phyloP scores from a whole-genome alignment of 2,797 vertebrate genomes.

The Onychomys leucogaster region DNA sequence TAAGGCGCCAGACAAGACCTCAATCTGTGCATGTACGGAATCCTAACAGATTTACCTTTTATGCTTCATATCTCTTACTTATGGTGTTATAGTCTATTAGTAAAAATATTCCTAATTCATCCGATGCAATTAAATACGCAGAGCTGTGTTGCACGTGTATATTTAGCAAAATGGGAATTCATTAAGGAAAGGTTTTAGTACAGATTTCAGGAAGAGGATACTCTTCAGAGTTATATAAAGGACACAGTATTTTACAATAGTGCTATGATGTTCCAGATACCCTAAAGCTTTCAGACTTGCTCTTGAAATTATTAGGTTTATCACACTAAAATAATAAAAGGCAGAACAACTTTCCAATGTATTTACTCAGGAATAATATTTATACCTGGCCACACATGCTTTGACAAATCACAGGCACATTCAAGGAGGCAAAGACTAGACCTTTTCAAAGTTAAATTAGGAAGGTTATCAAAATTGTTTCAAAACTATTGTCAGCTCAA shows the following conservation, averaged over 20 bases:
- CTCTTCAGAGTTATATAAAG: background rate
- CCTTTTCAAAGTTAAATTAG: background rate
- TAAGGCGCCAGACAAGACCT: too few relatives aligned
- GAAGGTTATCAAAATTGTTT: background rate
- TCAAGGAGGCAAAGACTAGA: background rate
- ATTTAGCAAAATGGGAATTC: background rate
- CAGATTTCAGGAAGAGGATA: background rate
- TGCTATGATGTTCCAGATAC: background rate
- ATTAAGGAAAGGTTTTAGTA: background rate
- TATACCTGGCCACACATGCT: background rate
- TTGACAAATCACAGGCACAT: background rate
- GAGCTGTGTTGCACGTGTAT: background rate
- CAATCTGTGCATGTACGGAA: too few relatives aligned
- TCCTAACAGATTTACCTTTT: background rate
- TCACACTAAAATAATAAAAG: background rate
- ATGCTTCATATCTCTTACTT: background rate
- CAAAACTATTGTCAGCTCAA: background rate
- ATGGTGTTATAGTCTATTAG: background rate
- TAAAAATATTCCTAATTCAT: conserved; percentile 26
- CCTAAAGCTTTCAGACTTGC: background rate
- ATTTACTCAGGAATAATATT: background rate
- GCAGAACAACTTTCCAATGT: background rate
- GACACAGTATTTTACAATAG: background rate
- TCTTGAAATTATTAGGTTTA: background rate
- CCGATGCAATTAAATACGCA: background rate